Evolutionary conservation across 2,888 invertebrate genomes (phyloP).

Genomic region (Masnerella sp.): DNA sequence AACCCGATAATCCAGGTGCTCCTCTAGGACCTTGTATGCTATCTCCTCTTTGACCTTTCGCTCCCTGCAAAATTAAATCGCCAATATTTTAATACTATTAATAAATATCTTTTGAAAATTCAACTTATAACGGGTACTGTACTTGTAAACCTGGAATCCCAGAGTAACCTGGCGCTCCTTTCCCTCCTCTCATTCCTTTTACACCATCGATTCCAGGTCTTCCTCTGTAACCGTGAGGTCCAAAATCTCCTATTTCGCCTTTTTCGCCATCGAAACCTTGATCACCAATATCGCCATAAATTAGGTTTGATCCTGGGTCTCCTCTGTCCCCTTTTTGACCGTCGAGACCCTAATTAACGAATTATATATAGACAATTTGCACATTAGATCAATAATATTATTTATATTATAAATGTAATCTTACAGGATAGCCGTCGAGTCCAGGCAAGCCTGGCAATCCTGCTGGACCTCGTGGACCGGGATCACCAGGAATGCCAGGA

Average conservation of each 20-base stretch:
- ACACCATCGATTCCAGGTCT: slow-evolving; percentile 70
- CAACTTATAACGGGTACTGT: too few relatives aligned
- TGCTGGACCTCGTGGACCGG: slow-evolving; percentile 78
- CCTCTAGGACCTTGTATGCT: slow-evolving; percentile 81
- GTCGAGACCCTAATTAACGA: slow-evolving; percentile 68
- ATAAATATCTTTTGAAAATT: too few relatives aligned
- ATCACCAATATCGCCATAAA: slow-evolving; percentile 81
- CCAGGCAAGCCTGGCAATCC: slow-evolving; percentile 79
- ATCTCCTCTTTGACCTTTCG: slow-evolving; percentile 78
- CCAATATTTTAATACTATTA: background rate
- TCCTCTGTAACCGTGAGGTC: slow-evolving; percentile 72
- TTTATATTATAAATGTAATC: slow-evolving; percentile 29
- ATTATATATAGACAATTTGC: slow-evolving; percentile 1
- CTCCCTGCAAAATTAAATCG: slow-evolving; percentile 66
- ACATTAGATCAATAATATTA: background rate
- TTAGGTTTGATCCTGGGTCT: slow-evolving; percentile 79
- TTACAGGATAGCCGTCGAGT: slow-evolving; percentile 76
- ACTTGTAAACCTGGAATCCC: slow-evolving; percentile 79
- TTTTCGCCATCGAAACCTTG: slow-evolving; percentile 74
- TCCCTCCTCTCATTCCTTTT: slow-evolving; percentile 75
- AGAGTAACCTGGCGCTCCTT: slow-evolving; percentile 78
- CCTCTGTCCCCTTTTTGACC: slow-evolving; percentile 83
- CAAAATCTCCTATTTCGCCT: slow-evolving; percentile 75
- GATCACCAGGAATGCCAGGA: slow-evolving; percentile 74
- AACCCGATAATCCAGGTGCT: slow-evolving; percentile 79